These are phyloP conservation scores for Trematocara variabile DNA, from an alignment of 2,113 vertebrate species.

Conservation along the genomic window DNA sequence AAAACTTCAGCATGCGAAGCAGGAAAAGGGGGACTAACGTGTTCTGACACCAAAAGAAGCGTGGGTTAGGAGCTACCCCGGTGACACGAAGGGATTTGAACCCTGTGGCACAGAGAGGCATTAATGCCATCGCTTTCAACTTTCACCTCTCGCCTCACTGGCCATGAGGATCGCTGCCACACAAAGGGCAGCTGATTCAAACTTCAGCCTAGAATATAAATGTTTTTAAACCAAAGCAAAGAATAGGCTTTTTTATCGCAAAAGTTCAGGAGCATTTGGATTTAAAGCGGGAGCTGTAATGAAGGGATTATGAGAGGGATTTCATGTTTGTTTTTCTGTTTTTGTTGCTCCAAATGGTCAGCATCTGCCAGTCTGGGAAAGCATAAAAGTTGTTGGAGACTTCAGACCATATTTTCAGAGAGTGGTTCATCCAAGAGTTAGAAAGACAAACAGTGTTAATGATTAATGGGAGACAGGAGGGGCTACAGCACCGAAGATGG, in stretches of 20 bases:
- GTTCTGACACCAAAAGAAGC: conserved; percentile 38
- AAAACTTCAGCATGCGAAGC: conserved; percentile 14
- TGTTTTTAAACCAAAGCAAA: not conserved
- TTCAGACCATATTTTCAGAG: conserved; percentile 57
- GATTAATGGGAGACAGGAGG: conserved; percentile 48
- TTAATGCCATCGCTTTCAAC: conserved; percentile 26
- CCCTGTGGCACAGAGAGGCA: conserved; percentile 1
- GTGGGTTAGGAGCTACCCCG: not conserved
- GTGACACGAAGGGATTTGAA: not conserved
- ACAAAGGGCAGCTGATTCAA: not conserved
- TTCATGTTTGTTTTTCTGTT: conserved; percentile 48
- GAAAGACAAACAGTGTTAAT: conserved; percentile 57
- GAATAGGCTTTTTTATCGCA: not conserved
- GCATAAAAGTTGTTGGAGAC: conserved; percentile 54
- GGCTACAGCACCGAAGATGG: not conserved
- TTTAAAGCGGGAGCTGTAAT: not conserved
- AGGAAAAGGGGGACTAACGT: conserved; percentile 18
- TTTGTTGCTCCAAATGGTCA: conserved; percentile 54
- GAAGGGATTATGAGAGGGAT: not conserved
- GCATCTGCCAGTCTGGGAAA: conserved; percentile 59
- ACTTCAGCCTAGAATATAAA: not conserved
- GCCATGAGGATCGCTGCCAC: not conserved
- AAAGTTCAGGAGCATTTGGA: not conserved
- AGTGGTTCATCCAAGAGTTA: conserved; percentile 54
- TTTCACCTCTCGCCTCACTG: conserved; percentile 31